Evolutionary conservation across 1,140 invertebrate species (phyloP), one percentile per base, ranked within the genome.

Genomic region (Arctopsyche grandis): DNA sequence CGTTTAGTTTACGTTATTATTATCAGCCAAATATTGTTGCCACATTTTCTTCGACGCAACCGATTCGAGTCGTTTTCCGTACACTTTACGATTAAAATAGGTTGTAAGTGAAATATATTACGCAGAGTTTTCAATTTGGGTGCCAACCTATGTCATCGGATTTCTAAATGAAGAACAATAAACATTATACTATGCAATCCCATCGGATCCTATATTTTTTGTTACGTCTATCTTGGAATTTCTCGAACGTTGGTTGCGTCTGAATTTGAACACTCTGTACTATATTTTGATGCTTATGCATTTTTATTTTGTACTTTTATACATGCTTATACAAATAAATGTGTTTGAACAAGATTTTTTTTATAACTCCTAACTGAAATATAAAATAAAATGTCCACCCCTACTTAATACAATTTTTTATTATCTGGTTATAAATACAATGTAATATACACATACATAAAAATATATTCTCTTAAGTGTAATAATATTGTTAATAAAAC

Each of bases 281-380:
- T 7, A 66, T 66, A 9, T 26, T 66, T 66, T 9, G 24, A 66
- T 66, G 63, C 63, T 66, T 66, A 66, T 26, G 21, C 24, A 12
- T 14, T 66, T 66, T 66, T 66, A 60, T 26, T 66, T 66, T 66
- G 24, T 66, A 66, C 63, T 66, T 66, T 66, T 66, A 52, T 52
- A 52, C 48, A 52, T 14, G 48, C 48, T 52, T 52, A 52, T 52
- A 38, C 29, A 52, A 52, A 52, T 52, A 52, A 52, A 52, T 52
- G 48, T 52, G 16, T 52, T 52, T 3, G 12, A 52, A 52, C 7
- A 38, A 38, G 29, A 38, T 52, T 52, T 14, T 52, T 52, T 52
- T 52, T 12, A 12, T 12, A 52, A n/a, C n/a, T n/a, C n/a, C 16
- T 12, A 52, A 52, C 12, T 46, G 16, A 52, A 52, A 52, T 52